Evolutionary conservation across 2,797 vertebrate species (phyloP).

Genomic region (Aphelocoma californica): DNA sequence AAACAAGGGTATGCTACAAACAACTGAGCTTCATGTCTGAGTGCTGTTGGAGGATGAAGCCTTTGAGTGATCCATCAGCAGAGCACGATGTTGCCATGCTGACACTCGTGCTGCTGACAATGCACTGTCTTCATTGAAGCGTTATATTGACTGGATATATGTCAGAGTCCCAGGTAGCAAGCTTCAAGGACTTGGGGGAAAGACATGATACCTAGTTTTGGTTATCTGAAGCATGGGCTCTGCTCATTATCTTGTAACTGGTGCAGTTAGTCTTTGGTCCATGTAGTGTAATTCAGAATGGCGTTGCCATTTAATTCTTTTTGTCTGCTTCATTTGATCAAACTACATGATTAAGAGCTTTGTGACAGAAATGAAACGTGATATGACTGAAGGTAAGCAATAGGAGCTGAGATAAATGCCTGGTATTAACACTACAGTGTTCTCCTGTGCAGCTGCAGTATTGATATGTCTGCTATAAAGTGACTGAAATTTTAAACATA

Average conservation of each 20-base stretch:
- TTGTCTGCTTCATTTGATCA: not conserved
- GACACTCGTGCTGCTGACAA: slow-evolving; percentile 84
- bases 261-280: not conserved
- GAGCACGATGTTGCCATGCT: slow-evolving; percentile 72
- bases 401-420: not conserved
- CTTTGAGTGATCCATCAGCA: slow-evolving; percentile 92
- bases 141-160: not conserved
- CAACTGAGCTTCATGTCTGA: slow-evolving; percentile 8
- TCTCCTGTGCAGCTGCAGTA: not conserved
- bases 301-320: not conserved
- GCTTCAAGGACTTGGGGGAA: not conserved
- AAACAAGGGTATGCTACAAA: not conserved
- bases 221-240: not conserved
- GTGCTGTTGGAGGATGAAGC: slow-evolving; percentile 88
- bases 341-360: not conserved
- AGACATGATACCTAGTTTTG: not conserved
- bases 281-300: not conserved
- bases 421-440: not conserved
- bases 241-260: not conserved
- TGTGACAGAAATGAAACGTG: not conserved
- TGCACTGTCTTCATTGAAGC: slow-evolving; percentile 51
- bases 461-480: not conserved
- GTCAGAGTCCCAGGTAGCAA: not conserved
- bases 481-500: not conserved
- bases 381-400: not conserved